Base-by-base conservation (phyloP, 2,797 vertebrate genomes). In the Notolepis coatsorum region DNA sequence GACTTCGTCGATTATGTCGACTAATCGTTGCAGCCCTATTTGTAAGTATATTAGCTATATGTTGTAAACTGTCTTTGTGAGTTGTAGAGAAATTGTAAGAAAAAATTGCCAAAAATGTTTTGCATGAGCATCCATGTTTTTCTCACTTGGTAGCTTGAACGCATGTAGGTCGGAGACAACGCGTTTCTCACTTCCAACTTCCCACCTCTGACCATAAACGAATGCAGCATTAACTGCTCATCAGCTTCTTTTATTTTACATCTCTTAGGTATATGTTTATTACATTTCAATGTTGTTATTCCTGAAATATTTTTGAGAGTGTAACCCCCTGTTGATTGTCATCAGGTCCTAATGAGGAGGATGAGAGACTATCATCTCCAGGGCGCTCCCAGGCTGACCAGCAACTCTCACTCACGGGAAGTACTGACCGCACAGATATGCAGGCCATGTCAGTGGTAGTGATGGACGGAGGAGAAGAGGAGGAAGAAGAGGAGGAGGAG, bases 261-360 rank as follows among this genome's bases (percentile, higher is more conserved):
- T 63, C 2, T 41, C 2, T 5, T 3, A 6, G 0, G 1, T 20
- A 5, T 65, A 46, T 13, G 43, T 42, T 28, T 2, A 37, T 15
- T 27, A 35, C 1, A 42, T 42, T 42, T 42, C 39, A 42, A 5
- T 17, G 6, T 17, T 10, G 4, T 20, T 10, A 21, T 18, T 48
- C 71, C 51, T 59, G 3, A 46, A 46, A 25, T 5, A 6, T 46
- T 18, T 47, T n/a, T 12, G 46, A 23, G 10, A 49, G 35, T 31
- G 17, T 31, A 28, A 13, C 2, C 13, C 28, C 20, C 13, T 35
- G 10, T 1, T 8, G 24, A 47, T 61, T 64, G 49, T 70, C 71
- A 73, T 45, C 71, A 99, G 98, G 89, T 85, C 82, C 89, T 47
- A 96, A 92, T 85, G 94, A 93, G 75, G 95, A 95, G 75, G 93